phyloP scores from a whole-genome alignment of 2,797 vertebrate genomes.

The Distichodus sexfasciatus region DNA sequence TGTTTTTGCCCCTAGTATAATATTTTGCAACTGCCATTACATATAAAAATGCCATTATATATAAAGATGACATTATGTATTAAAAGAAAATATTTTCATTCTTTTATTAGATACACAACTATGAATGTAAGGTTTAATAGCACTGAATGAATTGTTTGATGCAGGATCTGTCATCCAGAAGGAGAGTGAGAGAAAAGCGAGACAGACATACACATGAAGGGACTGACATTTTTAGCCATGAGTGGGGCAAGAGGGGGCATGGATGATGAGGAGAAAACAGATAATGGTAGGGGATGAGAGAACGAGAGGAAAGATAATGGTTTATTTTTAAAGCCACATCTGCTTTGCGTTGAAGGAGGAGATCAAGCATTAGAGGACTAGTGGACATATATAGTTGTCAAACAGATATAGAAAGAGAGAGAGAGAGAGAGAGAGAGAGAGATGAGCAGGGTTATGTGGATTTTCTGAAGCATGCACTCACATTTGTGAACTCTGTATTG shows the following conservation, averaged over 20 bases:
- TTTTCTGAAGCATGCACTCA: not conserved
- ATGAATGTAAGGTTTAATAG: no score
- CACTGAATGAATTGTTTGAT: no score
- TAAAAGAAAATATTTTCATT: no score
- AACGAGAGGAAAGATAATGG: constrained; percentile 56
- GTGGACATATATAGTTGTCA: constrained; percentile 17
- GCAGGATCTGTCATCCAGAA: not conserved
- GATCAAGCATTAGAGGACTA: constrained; percentile 40
- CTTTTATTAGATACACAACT: no score
- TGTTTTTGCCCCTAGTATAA: no score
- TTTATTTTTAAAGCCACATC: constrained; percentile 68
- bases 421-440: not conserved
- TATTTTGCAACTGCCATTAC: no score
- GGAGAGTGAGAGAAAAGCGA: constrained; percentile 4
- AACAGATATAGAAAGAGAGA: not conserved
- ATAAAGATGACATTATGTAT: no score
- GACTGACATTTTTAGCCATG: constrained; percentile 47
- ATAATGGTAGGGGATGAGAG: constrained; percentile 53
- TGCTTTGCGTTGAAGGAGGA: constrained; percentile 69
- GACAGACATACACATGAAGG: constrained; percentile 41
- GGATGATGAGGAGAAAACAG: constrained; percentile 15
- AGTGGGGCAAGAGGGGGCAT: constrained; percentile 26
- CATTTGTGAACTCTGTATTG: no score
- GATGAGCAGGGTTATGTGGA: not conserved
- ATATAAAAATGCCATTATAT: no score